Conservation (phyloP, 2,113 vertebrate genomes). For the Phaethon lepturus region DNA sequence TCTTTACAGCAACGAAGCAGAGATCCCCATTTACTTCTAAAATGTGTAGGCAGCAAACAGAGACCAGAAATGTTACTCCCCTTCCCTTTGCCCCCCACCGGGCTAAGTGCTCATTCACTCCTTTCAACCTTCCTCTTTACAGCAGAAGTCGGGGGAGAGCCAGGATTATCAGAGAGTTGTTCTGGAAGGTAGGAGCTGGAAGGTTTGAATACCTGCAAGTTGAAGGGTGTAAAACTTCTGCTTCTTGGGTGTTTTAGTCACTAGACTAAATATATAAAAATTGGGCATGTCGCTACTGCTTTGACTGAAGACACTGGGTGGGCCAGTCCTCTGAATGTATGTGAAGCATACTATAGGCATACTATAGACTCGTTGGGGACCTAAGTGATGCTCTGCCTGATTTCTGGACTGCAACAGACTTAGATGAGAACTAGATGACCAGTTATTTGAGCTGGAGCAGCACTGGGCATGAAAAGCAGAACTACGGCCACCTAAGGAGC, state of each 20-base stretch:
- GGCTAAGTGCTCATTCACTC: background rate
- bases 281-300: background rate
- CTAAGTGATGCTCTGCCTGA: background rate
- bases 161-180: background rate
- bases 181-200: background rate
- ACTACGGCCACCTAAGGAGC: background rate
- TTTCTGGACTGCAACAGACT: background rate
- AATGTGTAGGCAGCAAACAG: background rate
- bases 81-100: background rate
- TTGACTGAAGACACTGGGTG: background rate
- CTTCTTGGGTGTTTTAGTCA: background rate
- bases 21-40: background rate
- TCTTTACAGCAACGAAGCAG: background rate
- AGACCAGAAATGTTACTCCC: background rate
- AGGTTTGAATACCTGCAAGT: background rate
- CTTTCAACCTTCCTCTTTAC: background rate
- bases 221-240: background rate
- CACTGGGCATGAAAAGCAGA: background rate
- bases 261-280: background rate
- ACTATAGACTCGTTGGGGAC: background rate
- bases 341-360: rapidly evolving
- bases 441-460: background rate
- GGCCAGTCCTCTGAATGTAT: background rate
- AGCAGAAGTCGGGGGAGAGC: background rate
- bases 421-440: background rate